Conservation (phyloP, 1,140 invertebrate species). For the Drosophila ironensis region DNA sequence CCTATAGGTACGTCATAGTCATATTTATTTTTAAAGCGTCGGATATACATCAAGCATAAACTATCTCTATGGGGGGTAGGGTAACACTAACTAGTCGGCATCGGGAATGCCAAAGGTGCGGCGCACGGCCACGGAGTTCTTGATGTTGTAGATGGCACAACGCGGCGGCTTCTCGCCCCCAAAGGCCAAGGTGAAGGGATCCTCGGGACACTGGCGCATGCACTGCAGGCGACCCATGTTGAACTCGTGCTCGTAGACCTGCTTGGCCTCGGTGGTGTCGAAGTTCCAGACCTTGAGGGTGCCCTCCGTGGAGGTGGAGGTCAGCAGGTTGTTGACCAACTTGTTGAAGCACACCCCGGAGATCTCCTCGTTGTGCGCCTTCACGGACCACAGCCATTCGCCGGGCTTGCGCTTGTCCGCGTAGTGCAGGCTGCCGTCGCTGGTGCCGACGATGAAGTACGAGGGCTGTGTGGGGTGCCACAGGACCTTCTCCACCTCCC, state of each 20-base stretch:
- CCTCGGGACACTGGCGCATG: constrained; percentile 89
- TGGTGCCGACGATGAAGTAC: constrained; percentile 87
- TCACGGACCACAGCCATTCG: constrained; percentile 89
- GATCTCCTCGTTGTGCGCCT: constrained; percentile 91
- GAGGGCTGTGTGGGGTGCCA: constrained; percentile 87
- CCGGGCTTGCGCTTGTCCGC: constrained; percentile 88
- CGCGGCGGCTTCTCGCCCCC: constrained; percentile 93
- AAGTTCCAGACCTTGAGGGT: constrained; percentile 80
- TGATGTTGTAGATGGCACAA: constrained; percentile 89
- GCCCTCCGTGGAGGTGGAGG: constrained; percentile 72
- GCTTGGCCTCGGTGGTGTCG: constrained; percentile 60
- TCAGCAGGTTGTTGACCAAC: constrained; percentile 65
- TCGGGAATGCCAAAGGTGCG: constrained; percentile 62
- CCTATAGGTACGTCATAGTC: too few species aligned
- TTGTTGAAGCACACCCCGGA: constrained; percentile 85
- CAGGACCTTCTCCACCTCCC: constrained; percentile 93
- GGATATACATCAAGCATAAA: constrained; percentile 29
- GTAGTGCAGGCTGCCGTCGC: constrained; percentile 90
- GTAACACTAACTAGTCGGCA: constrained; percentile 32
- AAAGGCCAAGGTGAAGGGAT: constrained; percentile 89
- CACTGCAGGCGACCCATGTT: constrained; percentile 89
- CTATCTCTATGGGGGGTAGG: too few species aligned
- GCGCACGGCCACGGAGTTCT: constrained; percentile 85
- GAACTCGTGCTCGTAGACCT: constrained; percentile 85
- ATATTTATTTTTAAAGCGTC: constrained; percentile 17